phyloP scores from a whole-genome alignment of 2,797 vertebrate species.

The Crocodylus rhombifer region DNA sequence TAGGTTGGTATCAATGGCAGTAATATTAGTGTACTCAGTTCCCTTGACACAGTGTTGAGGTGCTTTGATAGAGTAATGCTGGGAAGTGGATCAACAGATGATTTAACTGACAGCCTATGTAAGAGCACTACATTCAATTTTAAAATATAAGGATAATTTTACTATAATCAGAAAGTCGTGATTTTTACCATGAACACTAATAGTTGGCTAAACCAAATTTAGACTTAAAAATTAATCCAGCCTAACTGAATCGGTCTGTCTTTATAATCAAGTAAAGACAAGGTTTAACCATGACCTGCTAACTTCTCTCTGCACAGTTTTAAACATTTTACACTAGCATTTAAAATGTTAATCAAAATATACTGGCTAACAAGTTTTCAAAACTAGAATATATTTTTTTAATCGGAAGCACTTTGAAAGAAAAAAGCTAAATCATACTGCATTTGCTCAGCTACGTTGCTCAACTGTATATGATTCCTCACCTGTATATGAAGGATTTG shows the following conservation, averaged over 20 bases:
- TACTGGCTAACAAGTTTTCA: fast-evolving
- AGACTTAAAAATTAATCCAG: not conserved
- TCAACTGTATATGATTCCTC: fast-evolving
- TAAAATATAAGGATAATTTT: not conserved
- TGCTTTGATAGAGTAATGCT: not conserved
- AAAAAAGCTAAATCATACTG: not conserved
- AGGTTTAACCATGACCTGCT: not conserved
- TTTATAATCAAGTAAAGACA: not conserved
- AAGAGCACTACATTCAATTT: not conserved
- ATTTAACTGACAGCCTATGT: not conserved
- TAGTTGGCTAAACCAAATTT: not conserved
- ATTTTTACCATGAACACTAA: not conserved
- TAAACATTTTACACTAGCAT: fast-evolving
- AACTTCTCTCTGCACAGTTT: not conserved
- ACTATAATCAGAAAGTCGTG: not conserved
- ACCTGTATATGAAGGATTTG: fast-evolving
- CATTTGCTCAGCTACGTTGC: fast-evolving
- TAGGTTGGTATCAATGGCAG: not conserved
- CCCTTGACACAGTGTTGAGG: not conserved
- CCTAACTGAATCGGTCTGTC: not conserved
- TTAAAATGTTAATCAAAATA: not conserved
- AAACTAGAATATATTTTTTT: not conserved
- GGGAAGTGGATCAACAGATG: not conserved
- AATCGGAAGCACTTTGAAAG: not conserved
- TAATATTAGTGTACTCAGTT: not conserved